Evolutionary conservation across 2,888 invertebrate genomes (phyloP).

Genomic region (Thecophora atra): DNA sequence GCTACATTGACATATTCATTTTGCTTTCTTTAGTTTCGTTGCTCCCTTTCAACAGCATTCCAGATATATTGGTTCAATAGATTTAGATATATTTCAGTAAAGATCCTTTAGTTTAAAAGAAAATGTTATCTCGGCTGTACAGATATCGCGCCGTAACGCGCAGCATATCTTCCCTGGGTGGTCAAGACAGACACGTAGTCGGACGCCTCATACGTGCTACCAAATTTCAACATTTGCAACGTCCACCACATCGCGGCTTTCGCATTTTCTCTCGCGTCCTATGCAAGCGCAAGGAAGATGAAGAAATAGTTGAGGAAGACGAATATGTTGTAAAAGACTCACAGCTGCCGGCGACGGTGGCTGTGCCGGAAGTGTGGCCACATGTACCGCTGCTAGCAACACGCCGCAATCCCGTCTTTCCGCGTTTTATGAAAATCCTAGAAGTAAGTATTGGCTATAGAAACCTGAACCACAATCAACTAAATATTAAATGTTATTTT

Average conservation of each 20-base stretch:
- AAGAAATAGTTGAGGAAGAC: slow-evolving; percentile 46
- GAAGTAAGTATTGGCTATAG: slow-evolving; percentile 71
- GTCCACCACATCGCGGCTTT: slow-evolving; percentile 22
- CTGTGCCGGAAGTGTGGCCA: slow-evolving; percentile 96
- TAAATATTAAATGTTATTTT: background rate
- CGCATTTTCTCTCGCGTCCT: slow-evolving; percentile 46
- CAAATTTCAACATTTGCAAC: slow-evolving; percentile 39
- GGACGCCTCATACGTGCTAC: slow-evolving; percentile 28
- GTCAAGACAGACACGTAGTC: background rate
- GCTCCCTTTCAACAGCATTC: slow-evolving; percentile 19
- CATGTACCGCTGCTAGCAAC: slow-evolving; percentile 95
- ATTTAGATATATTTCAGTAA: slow-evolving; percentile 15
- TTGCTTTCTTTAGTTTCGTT: no score
- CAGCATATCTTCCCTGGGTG: slow-evolving; percentile 42
- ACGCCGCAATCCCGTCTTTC: slow-evolving; percentile 94
- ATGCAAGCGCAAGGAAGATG: slow-evolving; percentile 45
- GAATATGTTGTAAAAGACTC: slow-evolving; percentile 52
- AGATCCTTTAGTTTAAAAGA: slow-evolving; percentile 20
- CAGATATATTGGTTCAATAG: background rate
- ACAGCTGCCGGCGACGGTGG: slow-evolving; percentile 83
- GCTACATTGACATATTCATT: no score
- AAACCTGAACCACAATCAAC: background rate
- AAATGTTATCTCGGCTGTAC: slow-evolving; percentile 50
- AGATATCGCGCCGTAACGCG: slow-evolving; percentile 40
- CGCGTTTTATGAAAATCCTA: slow-evolving; percentile 96